A percentile compares a stretch with the other conserved stretches of the same genome.
phyloP scores from a whole-genome alignment of 2,797 vertebrate species.

The Saxicola maurus region DNA sequence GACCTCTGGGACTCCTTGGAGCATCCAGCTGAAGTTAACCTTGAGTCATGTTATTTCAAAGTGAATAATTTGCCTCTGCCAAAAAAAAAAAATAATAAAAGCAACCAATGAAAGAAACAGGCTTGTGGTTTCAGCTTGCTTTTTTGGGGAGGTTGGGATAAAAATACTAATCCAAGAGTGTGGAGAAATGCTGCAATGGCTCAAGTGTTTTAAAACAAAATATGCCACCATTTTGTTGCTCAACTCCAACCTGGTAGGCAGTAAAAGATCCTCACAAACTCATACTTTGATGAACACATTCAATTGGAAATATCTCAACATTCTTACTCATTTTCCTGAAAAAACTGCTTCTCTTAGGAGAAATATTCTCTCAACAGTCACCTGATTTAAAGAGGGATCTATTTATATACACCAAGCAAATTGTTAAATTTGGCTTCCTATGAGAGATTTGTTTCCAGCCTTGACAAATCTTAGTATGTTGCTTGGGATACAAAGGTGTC shows the following conservation, averaged over 20 bases:
- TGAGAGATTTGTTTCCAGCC: not conserved
- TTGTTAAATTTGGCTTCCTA: not conserved
- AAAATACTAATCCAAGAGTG: not conserved
- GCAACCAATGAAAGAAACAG: not conserved
- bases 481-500: not conserved
- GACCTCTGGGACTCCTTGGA: not conserved
- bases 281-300: not conserved
- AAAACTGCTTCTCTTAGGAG: not conserved
- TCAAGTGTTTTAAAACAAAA: not conserved
- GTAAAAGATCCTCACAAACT: not conserved
- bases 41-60: not conserved
- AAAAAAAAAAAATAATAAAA: not conserved
- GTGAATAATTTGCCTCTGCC: not conserved
- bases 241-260: not conserved
- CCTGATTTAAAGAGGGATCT: not conserved
- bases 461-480: not conserved
- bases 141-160: fast-evolving
- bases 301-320: not conserved
- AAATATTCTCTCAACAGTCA: not conserved
- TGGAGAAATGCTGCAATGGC: not conserved
- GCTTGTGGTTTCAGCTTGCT: not conserved
- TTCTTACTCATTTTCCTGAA: not conserved
- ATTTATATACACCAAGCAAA: not conserved
- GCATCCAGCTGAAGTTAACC: not conserved
- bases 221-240: not conserved